Percentiles rank a stretch among this genome's conserved stretches.
These are phyloP conservation scores for Oreortyx pictus DNA, from an alignment of 2,797 vertebrate species.

Conservation along the genomic window DNA sequence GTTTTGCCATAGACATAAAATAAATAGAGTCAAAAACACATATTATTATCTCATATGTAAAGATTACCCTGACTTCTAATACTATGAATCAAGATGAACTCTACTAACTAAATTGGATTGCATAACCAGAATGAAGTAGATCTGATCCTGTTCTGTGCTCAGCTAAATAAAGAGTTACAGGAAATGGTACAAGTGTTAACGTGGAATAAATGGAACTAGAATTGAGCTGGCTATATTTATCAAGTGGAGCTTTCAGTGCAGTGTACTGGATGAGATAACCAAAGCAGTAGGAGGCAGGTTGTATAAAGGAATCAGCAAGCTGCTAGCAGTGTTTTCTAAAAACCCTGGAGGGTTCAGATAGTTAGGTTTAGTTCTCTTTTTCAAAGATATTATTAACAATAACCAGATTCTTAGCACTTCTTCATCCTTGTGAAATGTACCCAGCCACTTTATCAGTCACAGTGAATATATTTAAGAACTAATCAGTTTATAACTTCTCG, in stretches of 20 bases:
- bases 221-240: background rate
- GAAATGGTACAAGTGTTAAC: background rate
- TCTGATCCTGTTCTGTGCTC: background rate
- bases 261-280: background rate
- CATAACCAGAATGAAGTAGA: background rate
- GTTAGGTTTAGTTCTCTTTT: background rate
- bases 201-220: background rate
- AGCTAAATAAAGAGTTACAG: background rate
- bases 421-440: background rate
- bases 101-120: background rate
- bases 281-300: background rate
- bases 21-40: background rate
- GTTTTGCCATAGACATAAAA: background rate
- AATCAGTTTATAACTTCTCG: background rate
- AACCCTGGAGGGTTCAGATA: background rate
- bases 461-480: background rate
- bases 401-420: background rate
- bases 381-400: background rate
- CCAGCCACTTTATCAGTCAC: background rate
- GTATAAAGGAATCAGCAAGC: background rate
- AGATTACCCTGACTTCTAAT: background rate
- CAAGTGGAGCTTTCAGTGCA: background rate
- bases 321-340: background rate
- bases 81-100: background rate
- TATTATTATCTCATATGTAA: background rate